Evolutionary conservation across 2,888 invertebrate species (phyloP).

Genomic region (Lithophane leautieri): DNA sequence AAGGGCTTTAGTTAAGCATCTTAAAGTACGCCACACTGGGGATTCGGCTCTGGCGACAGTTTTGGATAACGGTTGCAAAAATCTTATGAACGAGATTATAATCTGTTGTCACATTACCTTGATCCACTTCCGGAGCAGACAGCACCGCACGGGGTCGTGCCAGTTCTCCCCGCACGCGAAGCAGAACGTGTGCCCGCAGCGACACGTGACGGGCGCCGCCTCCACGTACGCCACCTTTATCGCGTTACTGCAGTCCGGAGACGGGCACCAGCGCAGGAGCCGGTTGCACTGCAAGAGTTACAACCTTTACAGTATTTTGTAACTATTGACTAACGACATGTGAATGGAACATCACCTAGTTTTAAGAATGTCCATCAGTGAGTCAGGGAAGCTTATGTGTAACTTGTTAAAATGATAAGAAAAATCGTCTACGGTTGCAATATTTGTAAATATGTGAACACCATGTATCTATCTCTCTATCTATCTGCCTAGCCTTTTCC

Average conservation of each 20-base stretch:
- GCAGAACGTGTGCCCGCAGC: constrained; percentile 98
- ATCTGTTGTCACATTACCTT: constrained; percentile 88
- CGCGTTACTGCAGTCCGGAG: constrained; percentile 99
- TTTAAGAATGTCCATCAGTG: neutral
- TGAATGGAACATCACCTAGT: neutral
- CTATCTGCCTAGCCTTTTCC: too few species aligned
- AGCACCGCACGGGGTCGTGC: constrained; percentile 99
- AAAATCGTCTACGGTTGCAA: neutral
- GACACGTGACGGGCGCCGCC: constrained; percentile 97
- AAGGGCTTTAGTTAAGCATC: neutral
- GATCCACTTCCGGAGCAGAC: constrained; percentile 98
- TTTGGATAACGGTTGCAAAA: neutral
- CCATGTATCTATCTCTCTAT: too few species aligned
- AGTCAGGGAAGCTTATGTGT: too few species aligned
- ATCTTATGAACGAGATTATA: neutral
- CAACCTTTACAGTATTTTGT: neutral
- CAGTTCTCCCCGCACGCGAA: constrained; percentile 99
- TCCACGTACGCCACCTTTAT: constrained; percentile 98
- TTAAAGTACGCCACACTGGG: neutral
- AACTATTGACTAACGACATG: neutral
- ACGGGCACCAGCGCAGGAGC: constrained; percentile 99
- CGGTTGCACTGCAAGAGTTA: constrained; percentile 95
- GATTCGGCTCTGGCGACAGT: neutral
- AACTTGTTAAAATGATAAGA: neutral
- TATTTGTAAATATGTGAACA: neutral